Evolutionary conservation across 2,888 invertebrate species (phyloP).

Genomic region (Diplazon laetatorius): DNA sequence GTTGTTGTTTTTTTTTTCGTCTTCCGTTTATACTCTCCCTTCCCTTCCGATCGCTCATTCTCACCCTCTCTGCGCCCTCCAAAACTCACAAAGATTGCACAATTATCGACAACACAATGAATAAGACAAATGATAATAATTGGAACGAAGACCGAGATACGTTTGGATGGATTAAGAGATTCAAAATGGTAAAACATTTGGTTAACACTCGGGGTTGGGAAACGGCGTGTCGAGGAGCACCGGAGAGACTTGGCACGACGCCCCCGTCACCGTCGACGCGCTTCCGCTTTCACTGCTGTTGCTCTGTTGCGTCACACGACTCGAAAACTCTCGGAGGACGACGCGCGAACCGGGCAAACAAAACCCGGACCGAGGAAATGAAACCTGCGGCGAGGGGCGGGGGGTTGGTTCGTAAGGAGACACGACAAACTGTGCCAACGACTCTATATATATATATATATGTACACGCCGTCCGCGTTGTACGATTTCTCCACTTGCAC

Average conservation of each 20-base stretch:
- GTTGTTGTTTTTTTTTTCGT: too few species aligned
- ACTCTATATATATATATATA: too few species aligned
- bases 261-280: too few species aligned
- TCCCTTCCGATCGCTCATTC: too few species aligned
- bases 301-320: too few species aligned
- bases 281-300: too few species aligned
- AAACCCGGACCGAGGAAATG: conserved; percentile 17
- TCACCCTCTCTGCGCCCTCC: too few species aligned
- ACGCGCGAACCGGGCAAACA: conserved; percentile 19
- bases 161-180: conserved; percentile 6
- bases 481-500: conserved; percentile 33
- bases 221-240: conserved; percentile 7
- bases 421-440: conserved; percentile 36
- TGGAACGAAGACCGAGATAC: too few species aligned
- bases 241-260: conserved; percentile 30
- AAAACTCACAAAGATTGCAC: too few species aligned
- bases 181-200: conserved; percentile 30
- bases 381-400: not conserved
- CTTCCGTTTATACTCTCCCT: too few species aligned
- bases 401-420: conserved; percentile 19
- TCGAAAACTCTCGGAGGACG: conserved; percentile 22
- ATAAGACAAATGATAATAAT: too few species aligned
- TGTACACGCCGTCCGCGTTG: conserved; percentile 24
- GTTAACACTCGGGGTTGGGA: conserved; percentile 5
- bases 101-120: too few species aligned